These are phyloP conservation scores for Dysidea cf. avara DNA, from an alignment of 37 sponge, comb jelly and placozoan species.

Conservation along the genomic window DNA sequence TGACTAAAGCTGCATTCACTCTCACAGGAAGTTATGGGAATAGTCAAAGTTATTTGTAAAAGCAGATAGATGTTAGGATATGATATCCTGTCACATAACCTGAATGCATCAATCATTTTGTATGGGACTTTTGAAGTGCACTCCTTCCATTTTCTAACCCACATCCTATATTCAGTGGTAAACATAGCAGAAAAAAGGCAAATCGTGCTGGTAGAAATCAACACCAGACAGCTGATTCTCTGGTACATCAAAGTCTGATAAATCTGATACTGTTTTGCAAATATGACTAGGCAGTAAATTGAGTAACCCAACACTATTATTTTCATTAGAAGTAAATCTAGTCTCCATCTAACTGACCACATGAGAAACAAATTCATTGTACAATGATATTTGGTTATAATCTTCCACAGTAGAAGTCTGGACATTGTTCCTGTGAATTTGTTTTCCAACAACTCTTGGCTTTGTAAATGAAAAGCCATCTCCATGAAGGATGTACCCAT, in stretches of 20 bases:
- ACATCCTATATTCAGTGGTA: slow-evolving; percentile 37
- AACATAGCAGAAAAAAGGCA: slow-evolving; percentile 27
- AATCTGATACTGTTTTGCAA: slow-evolving; percentile 3
- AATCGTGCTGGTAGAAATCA: slow-evolving; percentile 28
- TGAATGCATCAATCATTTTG: slow-evolving; percentile 21
- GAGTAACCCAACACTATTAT: slow-evolving; percentile 39
- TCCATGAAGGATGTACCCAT: slow-evolving; percentile 38
- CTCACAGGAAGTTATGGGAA: slow-evolving; percentile 19
- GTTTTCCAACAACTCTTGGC: slow-evolving; percentile 44
- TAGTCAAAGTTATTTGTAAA: slow-evolving; percentile 6
- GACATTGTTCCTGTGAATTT: slow-evolving; percentile 48
- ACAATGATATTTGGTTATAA: slow-evolving; percentile 44
- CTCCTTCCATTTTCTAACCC: slow-evolving; percentile 35
- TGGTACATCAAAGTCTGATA: slow-evolving; percentile 16
- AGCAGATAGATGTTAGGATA: slow-evolving; percentile 22
- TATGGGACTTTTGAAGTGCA: slow-evolving; percentile 4
- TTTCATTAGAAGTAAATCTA: slow-evolving; percentile 51
- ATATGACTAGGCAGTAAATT: slow-evolving; percentile 47
- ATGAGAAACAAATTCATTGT: slow-evolving; percentile 51
- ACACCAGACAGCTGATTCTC: slow-evolving; percentile 16
- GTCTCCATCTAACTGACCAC: slow-evolving; percentile 34
- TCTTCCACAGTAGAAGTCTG: slow-evolving; percentile 28
- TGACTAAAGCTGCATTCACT: slow-evolving; percentile 21
- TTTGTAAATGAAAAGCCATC: slow-evolving; percentile 23
- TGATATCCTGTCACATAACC: slow-evolving; percentile 6